Base-by-base conservation (phyloP, 2,113 vertebrate species). In the Sinocyclocheilus rhinocerous region DNA sequence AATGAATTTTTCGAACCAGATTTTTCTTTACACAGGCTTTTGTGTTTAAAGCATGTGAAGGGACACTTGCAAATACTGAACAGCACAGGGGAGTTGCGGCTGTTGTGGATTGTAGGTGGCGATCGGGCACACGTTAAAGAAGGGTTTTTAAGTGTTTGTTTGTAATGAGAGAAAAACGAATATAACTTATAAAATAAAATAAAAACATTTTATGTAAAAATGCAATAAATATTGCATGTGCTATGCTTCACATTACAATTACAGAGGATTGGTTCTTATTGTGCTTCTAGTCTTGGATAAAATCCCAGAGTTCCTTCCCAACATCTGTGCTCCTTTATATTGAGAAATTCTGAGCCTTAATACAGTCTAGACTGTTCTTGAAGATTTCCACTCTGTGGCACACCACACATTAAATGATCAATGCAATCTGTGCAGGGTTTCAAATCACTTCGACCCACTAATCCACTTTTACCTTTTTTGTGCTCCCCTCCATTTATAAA, bases 191-290 rank as follows among this genome's bases (percentile, higher is more conserved):
- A 65, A 85, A 83, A 61, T 48, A 42, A 42, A 42, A 26, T 52
- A 42, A 72, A 77, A 80, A 86, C 61, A 33, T 76, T 61, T 76
- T 57, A 77, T 75, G 72, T 81, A 92, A 90, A 93, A 92, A 94
- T 95, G 95, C 95, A 96, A 95, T 96, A 95, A 94, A 87, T 94
- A 91, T 93, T 92, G 95, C 94, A 95, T 94, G 95, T 91, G 87
- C 86, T 86, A 77, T 65, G 86, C 84, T 87, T 85, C 70, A 84
- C 76, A 85, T 67, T 82, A 52, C 84, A 84, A 77, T 67, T 67
- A 45, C 81, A 84, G 78, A 83, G 22, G 61, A 52, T 65, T 75
- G 81, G 85, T 36, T 86, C 61, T 86, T 80, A 59, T 45, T 85
- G 78, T 78, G 61, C 75, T 81, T 81, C 18, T 86, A 79, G 52